These are phyloP conservation scores for Mellivora capensis DNA, from an alignment of 2,113 vertebrate genomes.

Conservation along the genomic window DNA sequence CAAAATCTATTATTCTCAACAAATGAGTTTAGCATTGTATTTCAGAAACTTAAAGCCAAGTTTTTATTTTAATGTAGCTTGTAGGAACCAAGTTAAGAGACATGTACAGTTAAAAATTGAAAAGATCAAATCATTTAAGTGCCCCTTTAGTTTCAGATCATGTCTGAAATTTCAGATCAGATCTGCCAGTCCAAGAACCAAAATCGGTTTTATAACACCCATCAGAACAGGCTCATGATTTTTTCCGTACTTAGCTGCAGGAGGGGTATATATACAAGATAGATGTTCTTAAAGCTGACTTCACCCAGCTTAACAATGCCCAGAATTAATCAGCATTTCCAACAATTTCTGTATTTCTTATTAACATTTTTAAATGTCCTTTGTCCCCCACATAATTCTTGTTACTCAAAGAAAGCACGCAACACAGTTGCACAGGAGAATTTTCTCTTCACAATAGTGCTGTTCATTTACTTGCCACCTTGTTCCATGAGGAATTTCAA, in stretches of 20 bases:
- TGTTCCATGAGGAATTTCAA: not conserved
- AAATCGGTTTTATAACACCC: not conserved
- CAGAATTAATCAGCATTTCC: not conserved
- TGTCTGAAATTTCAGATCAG: slow-evolving; percentile 34
- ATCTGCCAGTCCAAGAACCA: not conserved
- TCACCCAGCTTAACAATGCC: not conserved
- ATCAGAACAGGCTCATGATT: not conserved
- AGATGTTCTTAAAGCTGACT: not conserved
- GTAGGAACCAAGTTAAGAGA: slow-evolving; percentile 11
- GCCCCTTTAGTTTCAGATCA: not conserved
- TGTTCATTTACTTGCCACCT: not conserved
- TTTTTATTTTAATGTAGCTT: slow-evolving; percentile 30
- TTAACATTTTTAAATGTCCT: not conserved
- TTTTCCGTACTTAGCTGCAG: not conserved
- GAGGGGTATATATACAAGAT: not conserved
- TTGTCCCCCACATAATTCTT: not conserved
- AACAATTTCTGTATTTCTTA: not conserved
- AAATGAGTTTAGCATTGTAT: slow-evolving; percentile 13
- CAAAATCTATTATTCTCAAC: slow-evolving; percentile 8
- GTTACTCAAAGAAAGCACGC: not conserved
- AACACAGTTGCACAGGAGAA: not conserved
- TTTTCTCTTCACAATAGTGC: not conserved
- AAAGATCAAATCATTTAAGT: not conserved
- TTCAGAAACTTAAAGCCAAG: not conserved
- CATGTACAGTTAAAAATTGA: slow-evolving; percentile 12